Base-by-base conservation (phyloP, 2,113 vertebrate genomes). In the Eretmochelys imbricata region DNA sequence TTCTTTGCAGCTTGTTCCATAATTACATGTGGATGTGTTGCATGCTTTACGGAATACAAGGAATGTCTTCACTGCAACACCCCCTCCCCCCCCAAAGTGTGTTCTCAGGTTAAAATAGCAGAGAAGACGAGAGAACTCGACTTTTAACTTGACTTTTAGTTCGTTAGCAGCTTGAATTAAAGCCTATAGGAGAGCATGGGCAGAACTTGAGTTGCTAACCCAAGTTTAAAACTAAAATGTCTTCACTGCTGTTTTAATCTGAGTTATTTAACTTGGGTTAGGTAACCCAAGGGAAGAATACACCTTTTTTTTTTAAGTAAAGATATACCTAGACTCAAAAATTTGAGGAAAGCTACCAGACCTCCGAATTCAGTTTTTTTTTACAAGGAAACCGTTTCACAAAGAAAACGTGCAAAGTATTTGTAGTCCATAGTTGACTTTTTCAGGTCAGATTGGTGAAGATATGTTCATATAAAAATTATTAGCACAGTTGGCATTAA, bases 401-500 rank as follows among this genome's bases (percentile, higher is more conserved):
- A 90, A 69, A 50, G 69, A 48, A 82, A 79, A 10, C 76, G 78
- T 42, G 22, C 88, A 82, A 82, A 92, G 57, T 88, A n/a, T 94
- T 90, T 96, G 49, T 80, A 93, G 80, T 92, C 57, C 80, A 75
- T 81, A 87, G 46, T 86, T 89, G 85, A 80, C 49, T 29, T n/a
- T 72, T 38, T 72, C 82, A 93, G 38, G 53, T 87, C 95, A 81
- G 50, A 51, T 94, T 95, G 81, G 65, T 86, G 89, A 86, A 94
- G 48, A 72, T 0, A 0, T 94, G 53, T 89, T 95, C 50, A 1
- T 88, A 7, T 91, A 85, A 82, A 87, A 90, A 95, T 53, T 87
- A 59, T 72, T 94, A 81, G 80, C 72, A 57, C 91, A 96, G 91
- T 78, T 95, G 94, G 90, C 90, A 95, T 55, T 38, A 25, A 87